Evolutionary conservation across 1,140 invertebrate species (phyloP).

Genomic region (Atta cephalotes): DNA sequence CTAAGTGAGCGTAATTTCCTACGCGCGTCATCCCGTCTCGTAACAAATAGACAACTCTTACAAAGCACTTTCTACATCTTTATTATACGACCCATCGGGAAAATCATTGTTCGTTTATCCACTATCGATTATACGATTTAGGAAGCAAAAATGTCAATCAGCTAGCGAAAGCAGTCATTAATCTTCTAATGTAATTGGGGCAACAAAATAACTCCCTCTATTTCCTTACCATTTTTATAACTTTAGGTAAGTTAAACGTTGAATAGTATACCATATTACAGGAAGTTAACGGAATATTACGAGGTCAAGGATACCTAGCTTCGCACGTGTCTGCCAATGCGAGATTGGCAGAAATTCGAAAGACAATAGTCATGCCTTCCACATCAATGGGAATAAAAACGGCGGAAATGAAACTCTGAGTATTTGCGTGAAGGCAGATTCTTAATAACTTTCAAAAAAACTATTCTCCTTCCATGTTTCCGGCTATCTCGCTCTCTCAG

Average conservation of each 20-base stretch:
- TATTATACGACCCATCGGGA: constrained; percentile 13
- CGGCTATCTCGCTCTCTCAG: constrained; percentile 30
- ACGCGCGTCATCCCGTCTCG: background rate
- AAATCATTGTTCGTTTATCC: background rate
- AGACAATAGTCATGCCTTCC: constrained; percentile 20
- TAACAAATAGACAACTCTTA: constrained; percentile 26
- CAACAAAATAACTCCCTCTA: background rate
- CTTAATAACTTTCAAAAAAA: constrained; percentile 39
- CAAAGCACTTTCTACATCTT: constrained; percentile 15
- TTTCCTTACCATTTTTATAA: background rate
- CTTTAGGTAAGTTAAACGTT: background rate
- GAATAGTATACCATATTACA: constrained; percentile 2
- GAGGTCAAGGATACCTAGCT: constrained; percentile 11
- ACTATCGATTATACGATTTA: background rate
- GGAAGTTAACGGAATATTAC: constrained; percentile 33
- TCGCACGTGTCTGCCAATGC: constrained; percentile 24
- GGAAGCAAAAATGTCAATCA: constrained; percentile 6
- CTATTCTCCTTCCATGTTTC: constrained; percentile 38
- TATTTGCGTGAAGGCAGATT: background rate
- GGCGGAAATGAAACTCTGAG: constrained; percentile 35
- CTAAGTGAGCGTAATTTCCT: constrained; percentile 37
- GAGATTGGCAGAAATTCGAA: constrained; percentile 14
- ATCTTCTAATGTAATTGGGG: constrained; percentile 19
- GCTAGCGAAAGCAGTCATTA: background rate
- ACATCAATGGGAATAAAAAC: constrained; percentile 26